These are phyloP conservation scores for Trichechus manatus DNA, from an alignment of 2,113 vertebrate genomes.

Conservation along the genomic window DNA sequence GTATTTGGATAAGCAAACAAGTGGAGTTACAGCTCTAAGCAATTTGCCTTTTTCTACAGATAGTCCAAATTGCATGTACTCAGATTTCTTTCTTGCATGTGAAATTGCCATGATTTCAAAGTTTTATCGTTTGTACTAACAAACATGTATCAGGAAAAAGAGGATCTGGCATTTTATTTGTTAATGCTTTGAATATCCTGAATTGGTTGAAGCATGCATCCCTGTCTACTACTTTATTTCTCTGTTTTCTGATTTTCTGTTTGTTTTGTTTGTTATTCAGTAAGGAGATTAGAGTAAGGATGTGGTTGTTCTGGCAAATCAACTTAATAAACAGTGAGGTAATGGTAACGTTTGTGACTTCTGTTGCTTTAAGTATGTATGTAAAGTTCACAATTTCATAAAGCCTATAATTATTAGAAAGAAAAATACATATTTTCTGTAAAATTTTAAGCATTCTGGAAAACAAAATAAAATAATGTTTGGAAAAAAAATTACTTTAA, in stretches of 20 bases:
- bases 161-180: neutral
- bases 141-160: neutral
- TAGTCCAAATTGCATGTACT: neutral
- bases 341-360: neutral
- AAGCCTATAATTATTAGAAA: neutral
- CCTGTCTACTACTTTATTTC: neutral
- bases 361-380: neutral
- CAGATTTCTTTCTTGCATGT: neutral
- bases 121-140: neutral
- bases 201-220: conserved; percentile 49
- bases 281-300: neutral
- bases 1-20: neutral
- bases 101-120: neutral
- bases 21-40: neutral
- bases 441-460: neutral
- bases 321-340: neutral
- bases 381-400: neutral
- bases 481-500: neutral
- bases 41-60: neutral
- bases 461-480: neutral
- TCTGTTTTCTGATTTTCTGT: conserved; percentile 70
- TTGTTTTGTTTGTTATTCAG: conserved; percentile 28
- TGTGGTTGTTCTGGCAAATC: neutral
- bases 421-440: neutral
- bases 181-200: conserved; percentile 63